Percentiles rank a stretch among this genome's conserved stretches.
These are phyloP conservation scores for Ariolimax columbianus DNA, from an alignment of 2,888 invertebrate genomes.

Conservation along the genomic window DNA sequence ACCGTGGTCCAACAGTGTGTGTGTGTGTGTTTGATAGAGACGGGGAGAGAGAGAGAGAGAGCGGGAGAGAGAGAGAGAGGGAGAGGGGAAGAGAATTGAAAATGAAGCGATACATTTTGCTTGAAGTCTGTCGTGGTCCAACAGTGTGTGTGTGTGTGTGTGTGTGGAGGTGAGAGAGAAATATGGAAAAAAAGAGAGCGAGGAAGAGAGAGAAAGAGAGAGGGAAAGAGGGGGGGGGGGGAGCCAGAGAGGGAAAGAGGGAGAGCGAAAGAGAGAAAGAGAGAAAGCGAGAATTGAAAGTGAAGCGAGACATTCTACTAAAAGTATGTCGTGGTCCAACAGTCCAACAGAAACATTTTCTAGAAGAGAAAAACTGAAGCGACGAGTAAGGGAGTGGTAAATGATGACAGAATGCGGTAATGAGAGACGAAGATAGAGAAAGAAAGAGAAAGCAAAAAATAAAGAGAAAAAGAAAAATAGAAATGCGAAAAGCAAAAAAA, in stretches of 20 bases:
- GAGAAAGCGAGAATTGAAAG: background rate
- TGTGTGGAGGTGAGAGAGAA: background rate
- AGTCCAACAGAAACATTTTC: too few species aligned
- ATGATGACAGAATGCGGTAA: too few species aligned
- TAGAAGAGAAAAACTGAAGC: background rate
- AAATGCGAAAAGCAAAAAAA: background rate
- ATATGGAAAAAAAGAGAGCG: background rate
- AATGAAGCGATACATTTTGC: too few species aligned
- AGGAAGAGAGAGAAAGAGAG: background rate
- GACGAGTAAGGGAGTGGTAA: background rate
- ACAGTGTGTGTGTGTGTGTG: too few species aligned
- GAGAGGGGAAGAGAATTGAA: too few species aligned
- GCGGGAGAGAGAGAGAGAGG: background rate
- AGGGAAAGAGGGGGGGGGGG: background rate
- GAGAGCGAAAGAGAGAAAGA: background rate
- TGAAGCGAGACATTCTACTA: background rate
- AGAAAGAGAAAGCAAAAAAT: conserved; percentile 6
- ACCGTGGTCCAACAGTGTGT: too few species aligned
- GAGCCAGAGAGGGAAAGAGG: background rate
- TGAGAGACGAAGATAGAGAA: too few species aligned
- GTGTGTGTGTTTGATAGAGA: too few species aligned
- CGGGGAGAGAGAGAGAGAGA: conserved; percentile 1
- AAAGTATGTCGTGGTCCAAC: too few species aligned
- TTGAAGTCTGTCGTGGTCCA: too few species aligned
- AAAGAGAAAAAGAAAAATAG: background rate